Evolutionary conservation across 1,140 invertebrate genomes (phyloP).

Genomic region (Helicoverpa armigera): DNA sequence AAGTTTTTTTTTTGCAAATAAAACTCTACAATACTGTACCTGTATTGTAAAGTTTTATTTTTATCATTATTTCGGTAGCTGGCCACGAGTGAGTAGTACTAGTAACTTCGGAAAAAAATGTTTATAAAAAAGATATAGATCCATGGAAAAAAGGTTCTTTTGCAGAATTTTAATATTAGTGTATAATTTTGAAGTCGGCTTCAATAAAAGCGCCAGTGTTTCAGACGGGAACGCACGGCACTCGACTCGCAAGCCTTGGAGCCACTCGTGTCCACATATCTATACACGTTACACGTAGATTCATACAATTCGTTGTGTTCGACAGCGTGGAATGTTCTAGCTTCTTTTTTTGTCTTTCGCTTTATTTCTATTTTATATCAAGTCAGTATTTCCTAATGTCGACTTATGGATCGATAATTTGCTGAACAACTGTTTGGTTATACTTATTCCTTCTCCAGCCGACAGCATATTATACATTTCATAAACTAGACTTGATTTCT

Average conservation of each 20-base stretch:
- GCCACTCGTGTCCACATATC: constrained; percentile 9
- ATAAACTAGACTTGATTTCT: too few relatives aligned
- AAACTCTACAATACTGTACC: too few relatives aligned
- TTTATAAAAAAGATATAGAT: too few relatives aligned
- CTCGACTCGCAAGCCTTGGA: constrained; percentile 15
- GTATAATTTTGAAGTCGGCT: not conserved
- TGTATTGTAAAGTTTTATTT: too few relatives aligned
- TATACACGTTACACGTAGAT: not conserved
- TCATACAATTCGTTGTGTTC: constrained; percentile 12
- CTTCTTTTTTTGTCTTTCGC: not conserved
- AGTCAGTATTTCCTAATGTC: not conserved
- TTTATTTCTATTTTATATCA: not conserved
- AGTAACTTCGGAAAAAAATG: too few relatives aligned
- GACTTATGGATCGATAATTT: too few relatives aligned
- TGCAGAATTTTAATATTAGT: too few relatives aligned
- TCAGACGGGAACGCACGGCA: not conserved
- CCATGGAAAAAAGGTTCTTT: too few relatives aligned
- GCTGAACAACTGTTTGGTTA: not conserved
- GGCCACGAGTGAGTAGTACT: too few relatives aligned
- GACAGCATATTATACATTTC: too few relatives aligned
- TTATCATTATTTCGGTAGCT: too few relatives aligned
- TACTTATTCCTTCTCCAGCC: not conserved
- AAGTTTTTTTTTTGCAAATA: not conserved
- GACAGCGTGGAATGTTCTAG: constrained; percentile 13
- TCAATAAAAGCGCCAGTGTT: not conserved